Evolutionary conservation across 2,888 invertebrate species (phyloP).

Genomic region (Trachelus iudaicus): DNA sequence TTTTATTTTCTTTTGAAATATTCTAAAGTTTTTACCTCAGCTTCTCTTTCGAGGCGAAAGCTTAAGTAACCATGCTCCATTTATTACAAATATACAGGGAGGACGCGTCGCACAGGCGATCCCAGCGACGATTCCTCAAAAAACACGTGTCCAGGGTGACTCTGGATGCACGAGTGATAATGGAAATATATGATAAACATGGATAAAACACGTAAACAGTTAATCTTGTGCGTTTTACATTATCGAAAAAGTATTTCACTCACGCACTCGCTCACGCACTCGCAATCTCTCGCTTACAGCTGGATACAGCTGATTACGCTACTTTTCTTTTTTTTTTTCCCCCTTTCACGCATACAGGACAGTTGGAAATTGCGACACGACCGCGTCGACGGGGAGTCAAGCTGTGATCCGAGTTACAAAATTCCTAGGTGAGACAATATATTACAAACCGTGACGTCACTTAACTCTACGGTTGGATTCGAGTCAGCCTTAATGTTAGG

Average conservation of each 20-base stretch:
- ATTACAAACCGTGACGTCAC: no score
- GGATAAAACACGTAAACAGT: slow-evolving; percentile 53
- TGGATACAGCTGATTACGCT: neutral
- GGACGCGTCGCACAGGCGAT: neutral
- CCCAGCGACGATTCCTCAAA: neutral
- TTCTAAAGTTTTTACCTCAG: no score
- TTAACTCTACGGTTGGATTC: no score
- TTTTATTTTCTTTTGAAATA: no score
- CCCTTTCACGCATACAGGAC: neutral
- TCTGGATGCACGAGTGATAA: neutral
- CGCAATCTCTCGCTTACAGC: neutral
- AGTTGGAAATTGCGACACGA: neutral
- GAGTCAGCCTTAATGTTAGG: neutral
- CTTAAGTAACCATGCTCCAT: slow-evolving; percentile 3
- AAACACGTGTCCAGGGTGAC: neutral
- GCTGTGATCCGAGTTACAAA: no score
- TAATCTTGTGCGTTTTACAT: slow-evolving; percentile 54
- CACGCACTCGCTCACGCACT: neutral
- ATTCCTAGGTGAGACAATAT: no score
- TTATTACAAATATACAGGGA: slow-evolving; percentile 1
- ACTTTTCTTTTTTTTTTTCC: neutral
- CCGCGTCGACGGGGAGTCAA: no score
- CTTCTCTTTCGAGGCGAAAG: neutral
- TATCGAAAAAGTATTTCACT: slow-evolving; percentile 35
- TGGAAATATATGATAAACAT: slow-evolving; percentile 48